Base-by-base conservation (phyloP, 2,113 vertebrate genomes). In the Brevimyrus niger region DNA sequence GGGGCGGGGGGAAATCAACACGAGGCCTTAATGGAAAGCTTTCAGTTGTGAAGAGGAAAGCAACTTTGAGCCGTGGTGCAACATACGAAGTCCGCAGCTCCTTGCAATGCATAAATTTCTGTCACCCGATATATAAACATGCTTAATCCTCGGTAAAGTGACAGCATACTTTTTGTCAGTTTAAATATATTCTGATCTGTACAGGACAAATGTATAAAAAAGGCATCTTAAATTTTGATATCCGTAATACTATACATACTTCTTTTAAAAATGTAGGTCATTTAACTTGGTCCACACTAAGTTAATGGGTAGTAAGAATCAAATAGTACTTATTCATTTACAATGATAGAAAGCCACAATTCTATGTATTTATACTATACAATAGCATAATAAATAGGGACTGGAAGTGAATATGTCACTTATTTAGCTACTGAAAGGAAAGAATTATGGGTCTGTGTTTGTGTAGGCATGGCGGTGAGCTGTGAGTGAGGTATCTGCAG, bases 81-180 rank as follows among this genome's bases (percentile, higher is more conserved):
- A 92, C 92, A 92, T 93, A 92, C 27, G 55, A 88, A 46, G 89
- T 90, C 83, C 90, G 89, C 23, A 73, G 61, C 86, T 88, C 85
- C 73, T 44, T 47, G 89, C 42, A 19, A 46, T 89, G 17, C 58
- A 85, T 89, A 50, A n/a, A 46, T 47, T 48, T 89, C 38, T n/a
- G 3, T 91, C 89, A 86, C 51, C 80, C 46, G 86, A 42, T 90
- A 90, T 93, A 94, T 94, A 93, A 93, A 94, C 94, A 95, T 91
- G 91, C 84, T 90, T 46, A 89, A 90, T 89, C 91, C 53, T 90
- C 35, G 53, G 47, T n/a, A 89, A 69, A 76, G 88, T 87, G 87
- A 86, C 86, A 69, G 90, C 35, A 88, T 90, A 90, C 47, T 46
- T 42, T 42, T 46, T 90, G 86, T 65, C 27, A 87, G 76, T 87